Conservation (phyloP, 2,113 vertebrate species). For the Cynocephalus volans region DNA sequence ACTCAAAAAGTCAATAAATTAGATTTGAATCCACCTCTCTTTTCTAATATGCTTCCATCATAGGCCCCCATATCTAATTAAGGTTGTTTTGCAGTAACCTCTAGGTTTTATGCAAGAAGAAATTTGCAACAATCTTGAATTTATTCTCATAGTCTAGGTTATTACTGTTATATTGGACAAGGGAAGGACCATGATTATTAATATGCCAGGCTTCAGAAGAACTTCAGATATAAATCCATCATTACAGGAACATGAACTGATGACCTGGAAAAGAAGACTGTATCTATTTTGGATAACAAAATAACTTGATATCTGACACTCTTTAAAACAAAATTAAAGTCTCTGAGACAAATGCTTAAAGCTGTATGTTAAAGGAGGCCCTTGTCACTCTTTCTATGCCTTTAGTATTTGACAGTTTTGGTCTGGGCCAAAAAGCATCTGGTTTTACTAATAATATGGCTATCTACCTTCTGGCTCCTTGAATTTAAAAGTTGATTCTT, state of each 20-base stretch:
- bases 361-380: background rate
- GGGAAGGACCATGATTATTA: conserved; percentile 33
- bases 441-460: background rate
- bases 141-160: background rate
- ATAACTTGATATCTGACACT: background rate
- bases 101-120: conserved; percentile 30
- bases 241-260: background rate
- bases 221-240: conserved; percentile 8
- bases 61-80: background rate
- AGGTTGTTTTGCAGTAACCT: conserved; percentile 19
- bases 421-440: background rate
- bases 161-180: background rate
- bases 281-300: conserved; percentile 18
- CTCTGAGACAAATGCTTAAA: background rate
- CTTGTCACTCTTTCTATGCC: background rate
- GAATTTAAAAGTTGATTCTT: conserved; percentile 6
- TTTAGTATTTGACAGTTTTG: conserved; percentile 1
- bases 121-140: background rate
- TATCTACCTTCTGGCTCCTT: background rate
- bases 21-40: conserved; percentile 6
- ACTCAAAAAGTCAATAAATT: background rate
- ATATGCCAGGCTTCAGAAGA: background rate
- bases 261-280: background rate
- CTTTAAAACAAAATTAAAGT: background rate
- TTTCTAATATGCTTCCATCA: background rate